Evolutionary conservation across 2,888 invertebrate species (phyloP).

Genomic region (Heteromyza rotundicornis): DNA sequence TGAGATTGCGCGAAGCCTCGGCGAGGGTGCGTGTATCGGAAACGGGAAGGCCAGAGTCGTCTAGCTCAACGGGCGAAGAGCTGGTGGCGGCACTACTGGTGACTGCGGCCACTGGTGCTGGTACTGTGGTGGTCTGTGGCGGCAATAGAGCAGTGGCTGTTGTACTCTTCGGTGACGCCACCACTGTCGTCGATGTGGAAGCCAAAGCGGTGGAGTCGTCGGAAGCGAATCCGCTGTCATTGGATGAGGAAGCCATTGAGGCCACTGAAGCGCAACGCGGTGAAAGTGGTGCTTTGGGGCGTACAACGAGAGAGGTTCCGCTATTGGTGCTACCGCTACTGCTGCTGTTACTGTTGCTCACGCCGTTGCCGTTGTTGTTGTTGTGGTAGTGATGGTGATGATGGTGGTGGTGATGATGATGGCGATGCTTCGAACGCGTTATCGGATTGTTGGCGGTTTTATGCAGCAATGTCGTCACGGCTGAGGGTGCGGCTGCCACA

Average conservation of each 20-base stretch:
- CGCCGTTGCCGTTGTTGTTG: slow-evolving; percentile 36
- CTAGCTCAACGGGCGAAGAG: slow-evolving; percentile 37
- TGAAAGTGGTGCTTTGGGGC: not conserved
- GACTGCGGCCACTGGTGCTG: slow-evolving; percentile 24
- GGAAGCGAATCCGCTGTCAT: slow-evolving; percentile 34
- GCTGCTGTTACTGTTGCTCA: slow-evolving; percentile 49
- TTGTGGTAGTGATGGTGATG: slow-evolving; percentile 59
- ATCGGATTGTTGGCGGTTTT: slow-evolving; percentile 61
- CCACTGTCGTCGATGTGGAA: slow-evolving; percentile 19
- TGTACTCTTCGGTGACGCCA: slow-evolving; percentile 18
- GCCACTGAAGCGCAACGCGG: slow-evolving; percentile 2
- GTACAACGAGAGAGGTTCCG: not conserved
- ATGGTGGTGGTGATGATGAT: slow-evolving; percentile 58
- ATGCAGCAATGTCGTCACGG: slow-evolving; percentile 42
- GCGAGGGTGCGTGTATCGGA: slow-evolving; percentile 78
- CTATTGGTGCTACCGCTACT: slow-evolving; percentile 30
- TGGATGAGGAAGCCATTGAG: slow-evolving; percentile 20
- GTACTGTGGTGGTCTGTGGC: slow-evolving; percentile 9
- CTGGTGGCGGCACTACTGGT: slow-evolving; percentile 9
- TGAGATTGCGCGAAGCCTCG: slow-evolving; percentile 89
- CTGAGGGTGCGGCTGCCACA: slow-evolving; percentile 14
- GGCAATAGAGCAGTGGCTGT: slow-evolving; percentile 1
- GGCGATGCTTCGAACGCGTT: slow-evolving; percentile 53
- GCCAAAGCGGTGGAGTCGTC: slow-evolving; percentile 9
- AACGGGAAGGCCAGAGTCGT: slow-evolving; percentile 59